These are phyloP conservation scores for Gasterosteus aculeatus DNA, from an alignment of 2,113 vertebrate genomes.

Conservation along the genomic window DNA sequence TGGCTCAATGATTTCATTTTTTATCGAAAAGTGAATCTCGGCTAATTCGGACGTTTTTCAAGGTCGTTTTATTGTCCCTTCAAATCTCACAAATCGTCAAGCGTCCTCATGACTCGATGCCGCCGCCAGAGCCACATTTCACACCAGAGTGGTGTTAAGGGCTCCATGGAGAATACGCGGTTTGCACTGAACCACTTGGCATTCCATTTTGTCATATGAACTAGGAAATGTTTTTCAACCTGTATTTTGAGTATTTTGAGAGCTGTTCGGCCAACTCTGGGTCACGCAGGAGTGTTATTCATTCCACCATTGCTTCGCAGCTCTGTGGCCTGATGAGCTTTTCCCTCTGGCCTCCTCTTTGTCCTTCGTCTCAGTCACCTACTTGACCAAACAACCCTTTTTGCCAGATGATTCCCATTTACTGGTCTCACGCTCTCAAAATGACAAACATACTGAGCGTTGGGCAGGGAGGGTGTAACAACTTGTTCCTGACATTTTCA, in stretches of 20 bases:
- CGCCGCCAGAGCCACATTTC: background rate
- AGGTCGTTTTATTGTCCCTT: background rate
- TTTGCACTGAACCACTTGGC: background rate
- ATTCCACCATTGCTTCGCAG: conserved; percentile 12
- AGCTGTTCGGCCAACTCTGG: conserved; percentile 18
- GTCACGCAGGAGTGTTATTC: background rate
- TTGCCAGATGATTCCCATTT: background rate
- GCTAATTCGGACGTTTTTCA: background rate
- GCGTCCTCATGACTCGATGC: background rate
- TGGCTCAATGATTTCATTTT: background rate
- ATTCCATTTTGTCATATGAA: conserved; percentile 12
- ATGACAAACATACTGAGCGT: background rate
- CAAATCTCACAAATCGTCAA: background rate
- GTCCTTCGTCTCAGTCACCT: background rate
- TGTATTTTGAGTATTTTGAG: background rate
- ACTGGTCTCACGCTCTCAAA: background rate
- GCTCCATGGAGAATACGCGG: background rate
- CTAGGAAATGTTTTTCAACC: conserved; percentile 2
- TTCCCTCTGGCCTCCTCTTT: background rate
- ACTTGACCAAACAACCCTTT: background rate
- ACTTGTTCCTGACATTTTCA: background rate
- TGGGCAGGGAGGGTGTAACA: background rate
- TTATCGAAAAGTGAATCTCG: background rate
- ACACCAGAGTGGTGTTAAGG: background rate
- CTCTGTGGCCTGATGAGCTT: conserved; percentile 5